Percentiles rank a stretch among this genome's conserved stretches.
These are phyloP conservation scores for Melieria omissa DNA, from an alignment of 2,888 invertebrate genomes.

Conservation along the genomic window DNA sequence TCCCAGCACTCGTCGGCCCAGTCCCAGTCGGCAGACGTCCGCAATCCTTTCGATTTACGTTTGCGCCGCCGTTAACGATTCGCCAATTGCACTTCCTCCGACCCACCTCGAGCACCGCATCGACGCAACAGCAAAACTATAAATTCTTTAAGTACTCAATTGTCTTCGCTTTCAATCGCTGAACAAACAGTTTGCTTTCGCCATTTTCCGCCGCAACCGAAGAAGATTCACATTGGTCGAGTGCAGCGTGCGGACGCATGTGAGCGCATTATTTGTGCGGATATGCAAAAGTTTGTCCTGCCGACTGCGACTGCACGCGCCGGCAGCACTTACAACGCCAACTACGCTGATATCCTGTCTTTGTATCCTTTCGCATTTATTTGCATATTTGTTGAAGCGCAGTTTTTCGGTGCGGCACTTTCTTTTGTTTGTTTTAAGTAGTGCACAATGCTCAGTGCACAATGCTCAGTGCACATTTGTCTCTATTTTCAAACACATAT, in stretches of 20 bases:
- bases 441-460: conserved; percentile 32
- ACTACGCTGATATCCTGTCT: conserved; percentile 44
- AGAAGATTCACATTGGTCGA: too few species aligned
- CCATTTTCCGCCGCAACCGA: too few species aligned
- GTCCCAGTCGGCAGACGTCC: not conserved
- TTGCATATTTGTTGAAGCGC: conserved; percentile 13
- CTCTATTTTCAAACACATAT: not conserved
- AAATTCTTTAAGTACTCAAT: conserved; percentile 33
- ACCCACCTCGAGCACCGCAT: not conserved
- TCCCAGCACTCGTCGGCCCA: conserved; percentile 27
- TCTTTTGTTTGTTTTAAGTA: conserved; percentile 35
- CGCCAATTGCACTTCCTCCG: conserved; percentile 58
- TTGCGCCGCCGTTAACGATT: conserved; percentile 56
- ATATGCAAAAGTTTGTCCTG: conserved; percentile 61
- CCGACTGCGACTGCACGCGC: conserved; percentile 41
- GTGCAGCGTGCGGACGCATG: not conserved
- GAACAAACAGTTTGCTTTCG: too few species aligned
- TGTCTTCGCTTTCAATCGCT: too few species aligned
- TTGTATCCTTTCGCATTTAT: conserved; percentile 21
- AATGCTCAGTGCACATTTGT: conserved; percentile 18
- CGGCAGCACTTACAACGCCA: conserved; percentile 51
- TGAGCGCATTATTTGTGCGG: conserved; percentile 52
- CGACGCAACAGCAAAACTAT: conserved; percentile 41
- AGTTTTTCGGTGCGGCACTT: conserved; percentile 3
- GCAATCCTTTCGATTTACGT: conserved; percentile 47